Evolutionary conservation across 2,888 invertebrate genomes (phyloP), one percentile per base, ranked within the genome.

Genomic region (Nomada flava): DNA sequence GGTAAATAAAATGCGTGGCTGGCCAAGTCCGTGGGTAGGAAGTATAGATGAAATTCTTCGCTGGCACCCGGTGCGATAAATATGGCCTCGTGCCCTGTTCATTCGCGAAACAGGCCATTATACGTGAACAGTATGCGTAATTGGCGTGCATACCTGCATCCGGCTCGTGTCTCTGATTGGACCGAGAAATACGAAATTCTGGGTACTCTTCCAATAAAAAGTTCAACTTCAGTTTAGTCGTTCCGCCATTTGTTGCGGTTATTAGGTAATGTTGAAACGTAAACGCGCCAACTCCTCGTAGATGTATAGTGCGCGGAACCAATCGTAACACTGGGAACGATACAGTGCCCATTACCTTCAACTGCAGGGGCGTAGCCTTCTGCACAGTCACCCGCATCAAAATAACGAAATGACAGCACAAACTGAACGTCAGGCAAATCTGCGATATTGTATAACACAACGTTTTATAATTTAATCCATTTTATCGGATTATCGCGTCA

Each of bases 1-100:
- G 96, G 96, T 70, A 96, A 92, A 85, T 94, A 95, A 91, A 96
- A 95, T 70, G 95, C 94, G 88, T 95, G 95, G 79, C 95, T 95
- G 82, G 94, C 92, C 1, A 94, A 88, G 74, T 95, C 94, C 13
- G 89, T 83, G 0, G 95, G 94, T 55, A 85, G 82, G 76, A 94
- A 94, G 80, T 94, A 93, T 2, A 95, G 78, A 80, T 90, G 94
- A 13, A 95, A 86, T 3, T 89, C 86, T 68, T 86, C 89, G 0
- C 81, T 86, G 64, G 90, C 90, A 0, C 89, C 87, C 2, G 94
- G 90, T 2, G 82, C 80, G 10, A 94, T 69, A 10, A 26, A 59
- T 0, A 59, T 59, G 0, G 74, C 68, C 55, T 77, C 57, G 10
- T 55, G 1, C 62, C 65, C 74, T 80, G 70, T 26, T 18, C 2